Evolutionary conservation across 37 sponge, comb jelly and placozoan species (phyloP), one percentile per base, ranked within the genome.

Genomic region (Halichondria panicea): DNA sequence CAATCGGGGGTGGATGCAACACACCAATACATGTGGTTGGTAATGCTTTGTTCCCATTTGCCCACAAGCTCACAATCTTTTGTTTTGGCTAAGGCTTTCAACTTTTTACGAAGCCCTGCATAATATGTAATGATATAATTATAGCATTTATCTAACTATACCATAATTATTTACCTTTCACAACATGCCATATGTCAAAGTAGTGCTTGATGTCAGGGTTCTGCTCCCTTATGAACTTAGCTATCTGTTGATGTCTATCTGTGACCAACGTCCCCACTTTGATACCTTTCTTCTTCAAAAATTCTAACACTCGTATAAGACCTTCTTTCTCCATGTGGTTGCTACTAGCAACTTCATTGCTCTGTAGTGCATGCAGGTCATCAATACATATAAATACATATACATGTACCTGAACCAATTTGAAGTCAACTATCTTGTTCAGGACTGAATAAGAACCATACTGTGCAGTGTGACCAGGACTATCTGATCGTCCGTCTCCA

Each of bases 161-260:
- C 27, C 25, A 11, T 58, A n/a, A 58, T n/a, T 58, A 8, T 46
- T n/a, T 68, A 81, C 82, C 68, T 70, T 87, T 87, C 42, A 82
- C 88, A 36, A 87, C 42, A 75, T 87, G 87, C 81, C 81, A 87
- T 80, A 80, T 58, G 43, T 86, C 76, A 68, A 52, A 80, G 27
- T 43, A 58, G 39, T 87, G 82, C 1, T 30, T 33, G 46, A 72
- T 55, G 21, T 11, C 18, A 32, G 72, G 63, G 33, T 53, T 12
- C 7, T 80, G 28, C 40, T 80, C 87, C n/a, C 71, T 32, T 30
- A 80, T 57, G 63, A 71, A 81, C 72, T 81, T 87, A 22, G 68
- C 56, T 22, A 85, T 72, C 48, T 78, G 79, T 9, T 42, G 36
- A 80, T 85, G 86, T 42, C 79, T 71, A 39, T 85, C n/a, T n/a